Conservation (phyloP, 2,797 vertebrate species). For the Champsocephalus gunnari region DNA sequence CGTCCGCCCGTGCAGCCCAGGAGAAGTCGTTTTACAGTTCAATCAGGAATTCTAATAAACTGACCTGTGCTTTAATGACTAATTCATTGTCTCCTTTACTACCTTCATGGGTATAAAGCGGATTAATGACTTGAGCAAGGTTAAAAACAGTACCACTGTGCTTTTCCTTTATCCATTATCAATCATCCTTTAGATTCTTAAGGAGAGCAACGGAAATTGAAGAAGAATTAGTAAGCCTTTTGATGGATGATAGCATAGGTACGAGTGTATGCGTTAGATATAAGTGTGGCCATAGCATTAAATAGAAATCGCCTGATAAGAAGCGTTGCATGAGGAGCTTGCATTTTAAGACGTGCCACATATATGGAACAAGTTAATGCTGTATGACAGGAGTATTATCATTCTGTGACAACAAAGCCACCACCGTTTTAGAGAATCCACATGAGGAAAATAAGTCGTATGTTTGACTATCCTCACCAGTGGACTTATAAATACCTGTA, state of each 20-base stretch:
- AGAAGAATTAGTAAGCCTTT: conserved; percentile 84
- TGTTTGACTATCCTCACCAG: conserved; percentile 48
- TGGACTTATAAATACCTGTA: conserved; percentile 43
- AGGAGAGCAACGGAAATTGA: conserved; percentile 82
- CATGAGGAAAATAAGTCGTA: conserved; percentile 17
- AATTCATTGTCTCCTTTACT: conserved; percentile 88
- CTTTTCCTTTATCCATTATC: conserved; percentile 84
- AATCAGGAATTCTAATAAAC: conserved; percentile 88
- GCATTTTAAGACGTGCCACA: conserved; percentile 47
- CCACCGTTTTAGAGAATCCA: conserved; percentile 28
- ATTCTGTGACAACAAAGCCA: conserved; percentile 42
- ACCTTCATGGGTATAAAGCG: conserved; percentile 86
- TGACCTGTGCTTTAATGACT: conserved; percentile 87
- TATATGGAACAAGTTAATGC: conserved; percentile 52
- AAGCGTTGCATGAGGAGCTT: conserved; percentile 49
- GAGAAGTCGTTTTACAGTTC: conserved; percentile 86
- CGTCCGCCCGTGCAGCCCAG: conserved; percentile 54
- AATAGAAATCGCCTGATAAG: conserved; percentile 68
- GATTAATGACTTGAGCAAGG: conserved; percentile 88
- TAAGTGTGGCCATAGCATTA: conserved; percentile 67
- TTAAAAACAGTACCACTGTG: conserved; percentile 87
- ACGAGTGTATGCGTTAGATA: conserved; percentile 72
- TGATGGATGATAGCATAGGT: conserved; percentile 82
- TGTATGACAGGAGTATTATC: conserved; percentile 56
- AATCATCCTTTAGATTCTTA: conserved; percentile 86